Base-by-base conservation (phyloP, 2,113 vertebrate species). In the Petaurus breviceps region DNA sequence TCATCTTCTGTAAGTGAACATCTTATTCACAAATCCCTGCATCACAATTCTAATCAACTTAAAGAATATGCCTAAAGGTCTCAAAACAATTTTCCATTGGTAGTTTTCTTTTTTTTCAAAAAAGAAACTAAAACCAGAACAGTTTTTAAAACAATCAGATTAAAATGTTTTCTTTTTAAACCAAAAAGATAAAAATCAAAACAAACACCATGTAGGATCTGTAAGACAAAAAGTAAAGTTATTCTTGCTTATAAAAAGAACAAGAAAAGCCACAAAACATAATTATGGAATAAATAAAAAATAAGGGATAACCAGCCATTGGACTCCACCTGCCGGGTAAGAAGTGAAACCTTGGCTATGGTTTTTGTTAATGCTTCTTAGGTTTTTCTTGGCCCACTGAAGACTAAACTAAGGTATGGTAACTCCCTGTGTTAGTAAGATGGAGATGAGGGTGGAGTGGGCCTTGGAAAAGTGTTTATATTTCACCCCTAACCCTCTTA, bases 251-350 rank as follows among this genome's bases (percentile, higher is more conserved):
- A 93, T 31, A 54, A 50, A 95, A 89, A 50, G 2, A 51, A 47
- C 3, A 8, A 91, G 93, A 92, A 90, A 96, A 96, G 94, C 92
- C 96, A 96, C 57, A 95, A 68, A 91, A 98, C 96, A 96, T 97
- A 96, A 97, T 98, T 96, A 97, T 93, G 96, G 97, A 98, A 98
- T 98, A 98, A 98, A 98, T 97, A 94, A 97, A 97, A 94, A 97
- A 93, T 49, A 95, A 94, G 96, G 97, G 95, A 98, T 96, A 96
- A 96, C 97, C 96, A 84, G 94, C 94, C 92, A 68, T 94, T 26
- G 49, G 90, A 93, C 89, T 57, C 91, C 53, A 94, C 57, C 94
- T n/a, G 92, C 92, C 92, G 93, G 96, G 95, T 31, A 61, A 95
- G 90, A 91, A 95, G 94, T 92, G 52, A 90, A 51, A 94, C 50